These are phyloP conservation scores for Lapara coniferarum DNA, from an alignment of 2,888 invertebrate species.

Conservation along the genomic window DNA sequence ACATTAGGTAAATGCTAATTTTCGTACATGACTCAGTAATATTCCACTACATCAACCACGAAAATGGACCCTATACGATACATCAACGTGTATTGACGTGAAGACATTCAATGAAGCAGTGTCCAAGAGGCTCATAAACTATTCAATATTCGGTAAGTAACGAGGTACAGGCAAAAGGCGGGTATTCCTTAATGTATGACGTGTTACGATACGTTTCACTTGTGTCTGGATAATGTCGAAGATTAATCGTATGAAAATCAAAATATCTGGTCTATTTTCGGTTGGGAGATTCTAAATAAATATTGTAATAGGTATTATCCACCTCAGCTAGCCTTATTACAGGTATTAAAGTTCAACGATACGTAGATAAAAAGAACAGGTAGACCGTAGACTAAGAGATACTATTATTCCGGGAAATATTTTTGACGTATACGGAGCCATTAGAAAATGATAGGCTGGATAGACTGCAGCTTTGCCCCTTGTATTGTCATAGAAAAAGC, in stretches of 20 bases:
- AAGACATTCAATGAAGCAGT: slow-evolving; percentile 1
- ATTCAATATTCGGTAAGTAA: slow-evolving; percentile 33
- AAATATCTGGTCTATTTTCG: not conserved
- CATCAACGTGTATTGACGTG: slow-evolving; percentile 15
- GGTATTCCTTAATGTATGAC: slow-evolving; percentile 30
- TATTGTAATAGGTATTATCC: too few relatives aligned
- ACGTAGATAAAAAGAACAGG: too few relatives aligned
- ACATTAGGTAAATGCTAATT: not conserved
- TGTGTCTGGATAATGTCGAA: not conserved
- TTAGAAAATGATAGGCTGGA: too few relatives aligned
- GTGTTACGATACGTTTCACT: slow-evolving; percentile 17
- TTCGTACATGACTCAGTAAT: too few relatives aligned
- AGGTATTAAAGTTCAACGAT: too few relatives aligned
- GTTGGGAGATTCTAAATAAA: not conserved
- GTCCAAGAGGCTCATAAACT: slow-evolving; percentile 25
- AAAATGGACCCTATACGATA: not conserved
- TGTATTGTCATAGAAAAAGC: too few relatives aligned
- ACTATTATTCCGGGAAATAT: too few relatives aligned
- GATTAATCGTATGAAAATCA: too few relatives aligned
- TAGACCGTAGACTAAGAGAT: too few relatives aligned
- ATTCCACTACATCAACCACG: not conserved
- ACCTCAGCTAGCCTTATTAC: not conserved
- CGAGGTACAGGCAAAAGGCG: slow-evolving; percentile 53
- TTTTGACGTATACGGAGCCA: too few relatives aligned
- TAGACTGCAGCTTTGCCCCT: too few relatives aligned